Evolutionary conservation across 2,888 invertebrate genomes (phyloP).

Genomic region (Hirtodrosophila histrioides): DNA sequence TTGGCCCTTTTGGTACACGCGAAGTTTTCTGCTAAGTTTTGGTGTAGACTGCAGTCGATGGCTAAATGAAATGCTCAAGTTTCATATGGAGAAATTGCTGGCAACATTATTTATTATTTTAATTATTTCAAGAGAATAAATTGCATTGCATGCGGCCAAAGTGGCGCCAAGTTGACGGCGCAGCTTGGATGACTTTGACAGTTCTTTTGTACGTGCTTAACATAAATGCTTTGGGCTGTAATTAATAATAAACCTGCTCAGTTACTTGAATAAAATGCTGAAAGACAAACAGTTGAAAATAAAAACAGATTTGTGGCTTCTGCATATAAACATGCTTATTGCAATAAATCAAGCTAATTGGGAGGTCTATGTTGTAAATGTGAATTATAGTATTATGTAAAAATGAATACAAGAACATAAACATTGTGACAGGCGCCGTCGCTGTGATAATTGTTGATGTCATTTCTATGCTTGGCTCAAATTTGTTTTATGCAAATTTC

Average conservation of each 20-base stretch:
- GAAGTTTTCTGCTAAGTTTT: slow-evolving; percentile 31
- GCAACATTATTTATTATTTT: slow-evolving; percentile 61
- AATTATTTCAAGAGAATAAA: slow-evolving; percentile 67
- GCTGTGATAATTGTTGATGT: slow-evolving; percentile 43
- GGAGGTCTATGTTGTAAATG: slow-evolving; percentile 60
- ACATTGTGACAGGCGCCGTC: slow-evolving; percentile 46
- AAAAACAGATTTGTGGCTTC: slow-evolving; percentile 33
- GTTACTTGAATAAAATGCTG: slow-evolving; percentile 10
- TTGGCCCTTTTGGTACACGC: slow-evolving; percentile 52
- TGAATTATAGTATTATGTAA: slow-evolving; percentile 56
- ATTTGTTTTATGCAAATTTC: slow-evolving; percentile 61
- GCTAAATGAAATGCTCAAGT: slow-evolving; percentile 40
- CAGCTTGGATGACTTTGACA: slow-evolving; percentile 69
- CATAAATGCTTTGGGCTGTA: slow-evolving; percentile 65
- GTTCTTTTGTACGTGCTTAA: slow-evolving; percentile 66
- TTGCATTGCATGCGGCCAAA: slow-evolving; percentile 59
- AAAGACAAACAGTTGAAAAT: slow-evolving; percentile 23
- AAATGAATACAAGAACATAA: slow-evolving; percentile 26
- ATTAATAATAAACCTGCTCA: slow-evolving; percentile 59
- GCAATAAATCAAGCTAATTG: slow-evolving; percentile 55
- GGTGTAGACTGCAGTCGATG: slow-evolving; percentile 9
- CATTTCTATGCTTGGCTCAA: slow-evolving; percentile 22
- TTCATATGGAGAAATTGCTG: slow-evolving; percentile 52
- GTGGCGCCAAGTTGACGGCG: slow-evolving; percentile 67
- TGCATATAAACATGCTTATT: slow-evolving; percentile 10